Evolutionary conservation across 1,140 invertebrate species (phyloP).

Genomic region (Eumaeus atala): DNA sequence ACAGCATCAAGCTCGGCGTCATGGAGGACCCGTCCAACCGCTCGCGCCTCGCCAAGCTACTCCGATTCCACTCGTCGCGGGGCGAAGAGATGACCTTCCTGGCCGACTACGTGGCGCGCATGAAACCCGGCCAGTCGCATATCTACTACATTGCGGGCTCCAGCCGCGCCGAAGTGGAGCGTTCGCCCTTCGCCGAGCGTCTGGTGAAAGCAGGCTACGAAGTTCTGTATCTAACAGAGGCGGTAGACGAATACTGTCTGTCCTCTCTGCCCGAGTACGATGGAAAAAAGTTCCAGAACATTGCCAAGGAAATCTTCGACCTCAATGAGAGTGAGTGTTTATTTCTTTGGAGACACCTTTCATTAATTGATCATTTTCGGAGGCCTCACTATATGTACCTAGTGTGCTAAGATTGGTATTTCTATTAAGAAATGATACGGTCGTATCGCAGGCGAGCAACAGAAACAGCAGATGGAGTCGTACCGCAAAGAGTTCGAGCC

Average conservation of each 20-base stretch:
- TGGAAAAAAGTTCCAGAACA: slow-evolving; percentile 99
- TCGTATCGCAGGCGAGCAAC: slow-evolving; percentile 80
- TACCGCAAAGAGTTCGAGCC: slow-evolving; percentile 91
- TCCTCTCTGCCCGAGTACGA: slow-evolving; percentile 99
- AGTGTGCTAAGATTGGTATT: too few species aligned
- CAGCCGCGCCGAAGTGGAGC: slow-evolving; percentile 81
- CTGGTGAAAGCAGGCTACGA: slow-evolving; percentile 96
- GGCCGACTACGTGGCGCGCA: slow-evolving; percentile 93
- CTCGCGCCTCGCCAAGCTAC: slow-evolving; percentile 93
- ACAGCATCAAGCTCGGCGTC: slow-evolving; percentile 94
- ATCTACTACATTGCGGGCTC: slow-evolving; percentile 98
- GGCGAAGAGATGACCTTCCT: slow-evolving; percentile 81
- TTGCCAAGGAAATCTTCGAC: slow-evolving; percentile 97
- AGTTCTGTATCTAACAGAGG: slow-evolving; percentile 95
- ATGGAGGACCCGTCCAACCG: slow-evolving; percentile 98
- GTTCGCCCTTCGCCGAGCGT: slow-evolving; percentile 34
- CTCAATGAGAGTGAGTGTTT: slow-evolving; percentile 80
- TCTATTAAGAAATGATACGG: too few species aligned
- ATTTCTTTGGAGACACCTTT: too few species aligned
- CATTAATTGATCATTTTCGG: too few species aligned
- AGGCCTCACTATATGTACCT: too few species aligned
- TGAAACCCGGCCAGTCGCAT: slow-evolving; percentile 97
- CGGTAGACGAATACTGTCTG: slow-evolving; percentile 98
- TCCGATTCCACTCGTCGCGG: slow-evolving; percentile 93
- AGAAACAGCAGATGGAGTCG: slow-evolving; percentile 88